Conservation (phyloP, 2,797 vertebrate genomes). For the Periparus ater region DNA sequence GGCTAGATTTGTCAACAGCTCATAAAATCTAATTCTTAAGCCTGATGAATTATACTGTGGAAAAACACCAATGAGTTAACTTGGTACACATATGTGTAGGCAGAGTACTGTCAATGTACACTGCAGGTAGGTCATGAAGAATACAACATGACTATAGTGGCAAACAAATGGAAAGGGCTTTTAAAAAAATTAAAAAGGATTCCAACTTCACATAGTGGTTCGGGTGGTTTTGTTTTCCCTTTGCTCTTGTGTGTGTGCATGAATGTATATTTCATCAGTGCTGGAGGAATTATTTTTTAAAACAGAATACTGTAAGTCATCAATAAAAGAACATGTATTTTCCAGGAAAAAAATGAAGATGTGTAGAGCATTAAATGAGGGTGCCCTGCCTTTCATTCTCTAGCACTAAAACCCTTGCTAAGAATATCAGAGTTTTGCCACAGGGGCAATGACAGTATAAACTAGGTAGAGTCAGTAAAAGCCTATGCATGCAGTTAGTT, state of each 20-base stretch:
- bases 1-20: background rate
- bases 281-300: background rate
- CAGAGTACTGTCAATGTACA: background rate
- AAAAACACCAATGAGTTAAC: background rate
- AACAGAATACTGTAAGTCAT: background rate
- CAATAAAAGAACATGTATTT: background rate
- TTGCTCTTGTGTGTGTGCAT: background rate
- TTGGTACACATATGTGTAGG: background rate
- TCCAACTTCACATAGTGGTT: background rate
- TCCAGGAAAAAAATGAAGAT: background rate
- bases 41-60: background rate
- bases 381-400: background rate
- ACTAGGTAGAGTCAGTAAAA: background rate
- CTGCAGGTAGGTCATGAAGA: background rate
- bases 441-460: background rate
- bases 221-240: background rate
- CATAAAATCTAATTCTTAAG: conserved; percentile 7
- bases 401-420: background rate
- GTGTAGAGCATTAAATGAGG: background rate
- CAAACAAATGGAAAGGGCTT: background rate
- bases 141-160: background rate
- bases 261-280: background rate
- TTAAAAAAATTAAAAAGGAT: background rate
- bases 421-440: background rate
- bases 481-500: background rate